phyloP scores from a whole-genome alignment of 2,797 vertebrate genomes.

The Siniperca obscura region DNA sequence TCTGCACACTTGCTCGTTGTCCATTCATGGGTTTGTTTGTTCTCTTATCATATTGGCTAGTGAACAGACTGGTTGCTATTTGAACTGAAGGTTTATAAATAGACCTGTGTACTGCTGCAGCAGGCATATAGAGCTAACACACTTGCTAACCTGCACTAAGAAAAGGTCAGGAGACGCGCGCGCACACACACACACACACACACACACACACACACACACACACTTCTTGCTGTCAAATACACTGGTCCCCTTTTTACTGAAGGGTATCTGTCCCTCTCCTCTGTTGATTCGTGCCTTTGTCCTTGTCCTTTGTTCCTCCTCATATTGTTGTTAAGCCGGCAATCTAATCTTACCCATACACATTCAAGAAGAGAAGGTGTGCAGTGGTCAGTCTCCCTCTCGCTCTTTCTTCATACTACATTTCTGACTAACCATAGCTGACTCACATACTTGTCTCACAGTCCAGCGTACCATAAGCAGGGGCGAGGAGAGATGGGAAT shows the following conservation, averaged over 20 bases:
- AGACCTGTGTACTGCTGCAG: conserved; percentile 70
- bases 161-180: conserved; percentile 63
- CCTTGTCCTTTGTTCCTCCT: background rate
- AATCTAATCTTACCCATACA: conserved; percentile 53
- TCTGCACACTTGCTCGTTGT: conserved; percentile 32
- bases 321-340: background rate
- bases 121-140: conserved; percentile 52
- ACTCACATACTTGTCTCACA: background rate
- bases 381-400: background rate
- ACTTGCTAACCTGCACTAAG: conserved; percentile 54
- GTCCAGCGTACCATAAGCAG: conserved; percentile 7
- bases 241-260: conserved; percentile 55
- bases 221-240: conserved; percentile 57
- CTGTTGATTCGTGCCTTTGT: conserved; percentile 8
- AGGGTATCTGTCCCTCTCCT: conserved; percentile 29
- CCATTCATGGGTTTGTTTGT: conserved; percentile 68
- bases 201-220: background rate
- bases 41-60: conserved; percentile 65
- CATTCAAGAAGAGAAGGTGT: conserved; percentile 25
- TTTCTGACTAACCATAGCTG: conserved; percentile 10
- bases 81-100: conserved; percentile 79
- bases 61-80: conserved; percentile 73
- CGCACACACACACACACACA: conserved; percentile 7
- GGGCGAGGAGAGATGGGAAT: conserved; percentile 3
- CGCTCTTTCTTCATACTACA: background rate